These are phyloP conservation scores for Symphodus melops DNA, from an alignment of 2,113 vertebrate species.

Conservation along the genomic window DNA sequence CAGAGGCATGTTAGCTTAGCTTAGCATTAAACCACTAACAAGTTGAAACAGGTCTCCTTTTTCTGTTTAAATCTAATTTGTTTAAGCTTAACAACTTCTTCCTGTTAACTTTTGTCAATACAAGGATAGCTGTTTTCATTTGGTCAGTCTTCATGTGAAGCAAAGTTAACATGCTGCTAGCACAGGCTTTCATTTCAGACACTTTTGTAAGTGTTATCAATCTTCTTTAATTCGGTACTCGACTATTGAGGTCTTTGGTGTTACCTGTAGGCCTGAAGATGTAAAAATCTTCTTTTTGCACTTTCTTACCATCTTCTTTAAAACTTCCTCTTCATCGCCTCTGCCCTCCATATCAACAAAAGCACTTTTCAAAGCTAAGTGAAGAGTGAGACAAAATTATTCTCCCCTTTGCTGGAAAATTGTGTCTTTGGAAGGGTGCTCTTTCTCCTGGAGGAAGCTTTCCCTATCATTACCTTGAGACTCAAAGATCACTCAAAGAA, in stretches of 20 bases:
- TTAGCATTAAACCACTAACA: no score
- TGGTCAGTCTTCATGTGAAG: no score
- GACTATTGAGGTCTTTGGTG: not conserved
- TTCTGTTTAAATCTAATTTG: not conserved
- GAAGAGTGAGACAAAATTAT: slow-evolving; percentile 41
- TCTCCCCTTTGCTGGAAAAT: slow-evolving; percentile 54
- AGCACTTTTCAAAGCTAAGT: slow-evolving; percentile 46
- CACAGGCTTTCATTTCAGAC: not conserved
- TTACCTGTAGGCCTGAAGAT: not conserved
- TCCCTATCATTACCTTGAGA: slow-evolving; percentile 67
- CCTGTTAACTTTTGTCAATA: no score
- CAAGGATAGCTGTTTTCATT: no score
- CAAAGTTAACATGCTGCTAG: not conserved
- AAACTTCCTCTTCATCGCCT: not conserved
- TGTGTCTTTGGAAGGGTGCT: slow-evolving; percentile 41
- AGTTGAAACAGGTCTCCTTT: not conserved
- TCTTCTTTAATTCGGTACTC: not conserved
- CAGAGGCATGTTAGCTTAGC: no score
- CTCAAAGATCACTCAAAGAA: slow-evolving; percentile 56
- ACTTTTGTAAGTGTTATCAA: not conserved
- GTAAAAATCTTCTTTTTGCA: not conserved
- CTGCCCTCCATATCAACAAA: slow-evolving; percentile 37
- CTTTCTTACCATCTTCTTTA: slow-evolving; percentile 9
- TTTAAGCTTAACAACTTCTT: no score
- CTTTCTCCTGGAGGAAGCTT: slow-evolving; percentile 56